Base-by-base conservation (phyloP, 2,797 vertebrate genomes). In the Silurus lanzhouensis region DNA sequence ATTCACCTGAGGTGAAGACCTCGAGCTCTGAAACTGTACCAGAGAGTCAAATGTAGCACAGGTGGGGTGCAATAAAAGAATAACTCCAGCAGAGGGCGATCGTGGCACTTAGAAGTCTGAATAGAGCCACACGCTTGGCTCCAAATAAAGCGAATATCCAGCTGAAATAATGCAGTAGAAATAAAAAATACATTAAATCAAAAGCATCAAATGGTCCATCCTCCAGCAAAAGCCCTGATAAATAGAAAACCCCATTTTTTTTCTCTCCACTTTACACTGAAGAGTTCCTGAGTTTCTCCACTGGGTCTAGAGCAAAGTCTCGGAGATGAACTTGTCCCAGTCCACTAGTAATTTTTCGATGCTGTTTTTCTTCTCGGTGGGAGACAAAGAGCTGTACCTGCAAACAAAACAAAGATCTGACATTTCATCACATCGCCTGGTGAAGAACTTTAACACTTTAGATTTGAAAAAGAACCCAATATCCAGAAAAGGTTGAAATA, bases 281-380 rank as follows among this genome's bases (percentile, higher is more conserved):
- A 70, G 70, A 0, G 71, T n/a, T 52, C n/a, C 46, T 25, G 5
- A 71, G 52, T 83, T 57, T 17, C 22, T 75, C 67, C 48, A n/a
- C 55, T 1, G 25, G 17, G 1, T 83, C 70, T 84, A 89, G 68
- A 84, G 67, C 27, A 67, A 72, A 80, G 90, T 92, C 86, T 96
- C 92, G n/a, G 91, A 91, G 27, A 98, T 92, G 93, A 98, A 98
- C 15, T 89, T 89, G 67, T 97, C 91, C 97, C 98, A 99, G 88
- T 91, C 95, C 81, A 85, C 92, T 89, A 95, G 92, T 96, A 97
- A 97, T 89, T 94, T 81, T 52, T 84, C 86, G 88, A 88, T 82
- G 1, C 94, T 94, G 83, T 92, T 88, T 55, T 92, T 83, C 93
- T 96, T 96, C 76, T 93, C 90, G 2, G 79, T 1, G 0, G 86